Conservation (phyloP, 2,113 vertebrate species). For the Ammodramus savannarum region DNA sequence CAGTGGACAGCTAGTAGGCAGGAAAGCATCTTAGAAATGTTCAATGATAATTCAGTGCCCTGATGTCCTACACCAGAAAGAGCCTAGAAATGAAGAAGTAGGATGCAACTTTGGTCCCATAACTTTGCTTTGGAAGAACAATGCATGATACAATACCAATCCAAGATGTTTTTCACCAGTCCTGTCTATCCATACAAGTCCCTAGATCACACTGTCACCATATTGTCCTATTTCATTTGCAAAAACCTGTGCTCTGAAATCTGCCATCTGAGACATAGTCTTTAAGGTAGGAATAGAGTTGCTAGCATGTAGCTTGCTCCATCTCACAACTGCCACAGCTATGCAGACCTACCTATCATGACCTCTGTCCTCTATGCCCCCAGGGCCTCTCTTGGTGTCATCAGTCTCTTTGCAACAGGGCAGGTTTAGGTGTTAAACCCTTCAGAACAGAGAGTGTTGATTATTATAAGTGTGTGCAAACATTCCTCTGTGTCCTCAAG, state of each 20-base stretch:
- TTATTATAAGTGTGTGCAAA: not conserved
- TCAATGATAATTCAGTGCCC: not conserved
- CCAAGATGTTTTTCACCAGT: not conserved
- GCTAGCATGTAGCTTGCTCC: not conserved
- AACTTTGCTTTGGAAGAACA: not conserved
- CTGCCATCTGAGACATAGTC: not conserved
- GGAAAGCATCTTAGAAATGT: not conserved
- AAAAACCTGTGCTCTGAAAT: not conserved
- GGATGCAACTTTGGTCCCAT: not conserved
- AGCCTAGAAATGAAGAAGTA: not conserved
- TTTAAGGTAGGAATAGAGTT: not conserved
- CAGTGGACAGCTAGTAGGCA: not conserved
- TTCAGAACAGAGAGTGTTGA: not conserved
- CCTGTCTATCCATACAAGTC: not conserved
- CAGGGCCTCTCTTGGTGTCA: not conserved
- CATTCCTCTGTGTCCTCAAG: not conserved
- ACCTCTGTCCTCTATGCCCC: not conserved
- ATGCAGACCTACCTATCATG: not conserved
- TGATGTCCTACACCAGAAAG: not conserved
- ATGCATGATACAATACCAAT: not conserved
- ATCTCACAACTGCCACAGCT: not conserved
- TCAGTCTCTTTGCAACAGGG: not conserved
- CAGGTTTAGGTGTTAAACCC: not conserved
- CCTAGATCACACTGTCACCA: not conserved
- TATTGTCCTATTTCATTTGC: not conserved